These are phyloP conservation scores for Venusia cambrica DNA, from an alignment of 2,888 invertebrate genomes.

Conservation along the genomic window DNA sequence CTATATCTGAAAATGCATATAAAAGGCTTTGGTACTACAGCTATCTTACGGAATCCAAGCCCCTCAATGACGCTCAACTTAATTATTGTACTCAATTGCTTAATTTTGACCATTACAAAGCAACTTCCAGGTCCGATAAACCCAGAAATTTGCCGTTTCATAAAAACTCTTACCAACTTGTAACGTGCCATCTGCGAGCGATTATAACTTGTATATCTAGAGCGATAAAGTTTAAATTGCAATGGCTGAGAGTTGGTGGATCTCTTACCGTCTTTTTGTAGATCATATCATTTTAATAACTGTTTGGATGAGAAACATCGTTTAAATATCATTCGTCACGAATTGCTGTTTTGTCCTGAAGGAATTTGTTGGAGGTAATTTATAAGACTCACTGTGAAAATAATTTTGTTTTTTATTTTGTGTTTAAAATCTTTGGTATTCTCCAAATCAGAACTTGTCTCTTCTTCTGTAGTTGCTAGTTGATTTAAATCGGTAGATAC, in stretches of 20 bases:
- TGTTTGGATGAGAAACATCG: background rate
- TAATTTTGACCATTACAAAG: conserved; percentile 1
- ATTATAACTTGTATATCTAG: conserved; percentile 23
- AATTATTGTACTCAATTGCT: conserved; percentile 1
- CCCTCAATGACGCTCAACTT: conserved; percentile 6
- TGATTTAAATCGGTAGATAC: too few species aligned
- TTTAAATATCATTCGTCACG: too few species aligned
- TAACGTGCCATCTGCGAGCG: conserved; percentile 21
- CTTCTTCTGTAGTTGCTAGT: too few species aligned
- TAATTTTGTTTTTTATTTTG: too few species aligned
- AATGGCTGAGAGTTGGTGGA: conserved; percentile 1
- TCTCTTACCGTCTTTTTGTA: conserved; percentile 1
- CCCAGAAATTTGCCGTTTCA: conserved; percentile 17
- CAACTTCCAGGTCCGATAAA: conserved; percentile 12
- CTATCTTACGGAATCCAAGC: too few species aligned
- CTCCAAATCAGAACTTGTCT: too few species aligned
- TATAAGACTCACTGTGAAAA: too few species aligned
- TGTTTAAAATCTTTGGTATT: too few species aligned
- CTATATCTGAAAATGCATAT: too few species aligned
- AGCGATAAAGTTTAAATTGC: conserved; percentile 26
- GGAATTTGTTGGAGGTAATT: background rate
- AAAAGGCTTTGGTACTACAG: too few species aligned
- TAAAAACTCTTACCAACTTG: conserved; percentile 14
- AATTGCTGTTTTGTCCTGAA: too few species aligned
- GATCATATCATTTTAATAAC: conserved; percentile 9